phyloP scores from a whole-genome alignment of 2,113 vertebrate genomes.

The Urocynchramus pylzowi region DNA sequence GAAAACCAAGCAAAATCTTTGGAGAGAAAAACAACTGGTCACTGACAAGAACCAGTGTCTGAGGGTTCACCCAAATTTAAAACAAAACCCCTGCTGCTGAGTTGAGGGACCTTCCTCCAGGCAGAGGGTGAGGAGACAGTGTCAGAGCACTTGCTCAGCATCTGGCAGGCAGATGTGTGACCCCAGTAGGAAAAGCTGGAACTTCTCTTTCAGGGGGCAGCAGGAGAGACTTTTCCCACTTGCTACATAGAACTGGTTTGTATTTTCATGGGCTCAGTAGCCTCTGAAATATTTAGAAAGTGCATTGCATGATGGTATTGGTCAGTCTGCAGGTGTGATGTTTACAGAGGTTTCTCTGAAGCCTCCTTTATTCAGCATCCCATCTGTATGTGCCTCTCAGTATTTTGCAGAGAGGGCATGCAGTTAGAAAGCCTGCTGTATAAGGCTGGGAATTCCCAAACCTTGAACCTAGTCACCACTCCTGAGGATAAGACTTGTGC shows the following conservation, averaged over 20 bases:
- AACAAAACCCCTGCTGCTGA: background rate
- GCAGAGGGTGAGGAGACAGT: background rate
- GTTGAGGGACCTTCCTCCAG: background rate
- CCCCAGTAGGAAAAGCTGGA: background rate
- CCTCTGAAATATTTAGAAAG: background rate
- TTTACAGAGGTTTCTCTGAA: background rate
- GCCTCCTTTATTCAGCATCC: background rate
- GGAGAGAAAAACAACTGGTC: background rate
- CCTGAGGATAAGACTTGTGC: background rate
- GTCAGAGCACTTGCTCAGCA: background rate
- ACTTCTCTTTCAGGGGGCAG: background rate
- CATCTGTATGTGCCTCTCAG: rapidly evolving
- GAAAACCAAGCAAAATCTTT: background rate
- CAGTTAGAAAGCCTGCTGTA: background rate
- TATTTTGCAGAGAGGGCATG: background rate
- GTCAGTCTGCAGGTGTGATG: background rate
- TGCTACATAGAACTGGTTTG: rapidly evolving
- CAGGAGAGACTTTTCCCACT: background rate
- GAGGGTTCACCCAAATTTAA: background rate
- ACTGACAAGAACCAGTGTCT: background rate
- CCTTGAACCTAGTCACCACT: background rate
- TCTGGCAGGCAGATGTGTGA: background rate
- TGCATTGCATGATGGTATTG: rapidly evolving
- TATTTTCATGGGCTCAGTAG: background rate
- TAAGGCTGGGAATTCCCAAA: background rate